Evolutionary conservation across 2,888 invertebrate species (phyloP).

Genomic region (Alloscopus bannaensis): DNA sequence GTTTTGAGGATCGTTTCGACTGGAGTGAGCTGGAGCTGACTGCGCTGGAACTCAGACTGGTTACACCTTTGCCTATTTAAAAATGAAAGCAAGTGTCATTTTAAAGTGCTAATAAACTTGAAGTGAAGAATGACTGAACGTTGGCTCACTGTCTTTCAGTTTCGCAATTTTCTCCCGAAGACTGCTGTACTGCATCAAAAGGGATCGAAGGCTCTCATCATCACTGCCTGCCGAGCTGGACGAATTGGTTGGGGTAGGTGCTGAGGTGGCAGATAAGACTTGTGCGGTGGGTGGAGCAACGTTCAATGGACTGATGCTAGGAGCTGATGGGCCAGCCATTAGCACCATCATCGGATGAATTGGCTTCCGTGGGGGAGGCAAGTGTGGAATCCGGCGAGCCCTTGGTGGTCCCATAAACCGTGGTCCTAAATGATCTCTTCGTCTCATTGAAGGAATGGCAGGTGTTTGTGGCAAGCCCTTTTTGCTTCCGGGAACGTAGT

Average conservation of each 20-base stretch:
- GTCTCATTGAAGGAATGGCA: slow-evolving; percentile 51
- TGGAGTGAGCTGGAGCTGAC: slow-evolving; percentile 3
- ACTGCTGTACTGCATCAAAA: slow-evolving; percentile 68
- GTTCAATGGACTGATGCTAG: slow-evolving; percentile 1
- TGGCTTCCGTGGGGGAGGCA: slow-evolving; percentile 48
- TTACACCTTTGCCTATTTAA: not conserved
- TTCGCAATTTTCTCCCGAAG: slow-evolving; percentile 67
- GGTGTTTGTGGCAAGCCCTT: slow-evolving; percentile 59
- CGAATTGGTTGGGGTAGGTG: slow-evolving; percentile 6
- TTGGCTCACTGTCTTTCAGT: slow-evolving; percentile 48
- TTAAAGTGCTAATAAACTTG: no score
- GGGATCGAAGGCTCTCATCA: slow-evolving; percentile 62
- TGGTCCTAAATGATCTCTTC: slow-evolving; percentile 65
- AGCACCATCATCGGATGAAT: slow-evolving; percentile 61
- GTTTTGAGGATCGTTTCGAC: slow-evolving; percentile 47
- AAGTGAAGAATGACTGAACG: not conserved
- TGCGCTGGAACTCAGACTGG: not conserved
- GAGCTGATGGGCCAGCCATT: not conserved
- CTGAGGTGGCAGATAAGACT: slow-evolving; percentile 11
- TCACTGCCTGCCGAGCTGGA: slow-evolving; percentile 46
- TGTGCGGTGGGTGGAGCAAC: not conserved
- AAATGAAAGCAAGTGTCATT: slow-evolving; percentile 1
- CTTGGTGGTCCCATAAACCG: slow-evolving; percentile 66
- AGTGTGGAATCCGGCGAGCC: slow-evolving; percentile 33
- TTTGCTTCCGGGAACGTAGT: slow-evolving; percentile 74